Conservation (phyloP, 2,888 invertebrate genomes). For the Hecatera dysodea region DNA sequence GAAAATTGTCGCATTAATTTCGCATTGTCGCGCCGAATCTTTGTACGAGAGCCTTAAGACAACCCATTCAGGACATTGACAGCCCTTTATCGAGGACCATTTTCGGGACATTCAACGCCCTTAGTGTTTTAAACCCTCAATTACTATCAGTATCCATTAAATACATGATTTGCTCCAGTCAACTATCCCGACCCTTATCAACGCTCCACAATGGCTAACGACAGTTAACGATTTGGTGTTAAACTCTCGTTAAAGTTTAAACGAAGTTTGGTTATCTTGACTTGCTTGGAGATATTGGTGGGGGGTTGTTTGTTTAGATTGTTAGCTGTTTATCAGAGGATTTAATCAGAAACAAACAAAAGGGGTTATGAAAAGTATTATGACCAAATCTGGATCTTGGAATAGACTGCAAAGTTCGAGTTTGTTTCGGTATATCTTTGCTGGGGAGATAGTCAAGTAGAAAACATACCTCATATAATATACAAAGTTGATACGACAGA, state of each 20-base stretch:
- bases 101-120: neutral
- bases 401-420: too few species aligned
- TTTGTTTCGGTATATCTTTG: too few species aligned
- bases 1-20: neutral
- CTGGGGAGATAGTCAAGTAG: too few species aligned
- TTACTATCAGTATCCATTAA: constrained; percentile 3
- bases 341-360: neutral
- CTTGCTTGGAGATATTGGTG: neutral
- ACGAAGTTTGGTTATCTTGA: constrained; percentile 7
- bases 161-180: constrained; percentile 35
- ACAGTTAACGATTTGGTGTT: constrained; percentile 33
- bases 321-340: neutral
- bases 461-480: too few species aligned
- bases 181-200: constrained; percentile 41
- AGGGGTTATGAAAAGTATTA: too few species aligned
- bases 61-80: neutral
- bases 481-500: too few species aligned
- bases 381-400: too few species aligned
- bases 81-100: neutral
- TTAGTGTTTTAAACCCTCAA: constrained; percentile 26
- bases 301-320: constrained; percentile 5
- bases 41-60: neutral
- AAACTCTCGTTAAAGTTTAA: constrained; percentile 41
- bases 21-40: neutral
- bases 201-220: constrained; percentile 22